Evolutionary conservation across 2,797 vertebrate species (phyloP).

Genomic region (Gymnodraco acuticeps): DNA sequence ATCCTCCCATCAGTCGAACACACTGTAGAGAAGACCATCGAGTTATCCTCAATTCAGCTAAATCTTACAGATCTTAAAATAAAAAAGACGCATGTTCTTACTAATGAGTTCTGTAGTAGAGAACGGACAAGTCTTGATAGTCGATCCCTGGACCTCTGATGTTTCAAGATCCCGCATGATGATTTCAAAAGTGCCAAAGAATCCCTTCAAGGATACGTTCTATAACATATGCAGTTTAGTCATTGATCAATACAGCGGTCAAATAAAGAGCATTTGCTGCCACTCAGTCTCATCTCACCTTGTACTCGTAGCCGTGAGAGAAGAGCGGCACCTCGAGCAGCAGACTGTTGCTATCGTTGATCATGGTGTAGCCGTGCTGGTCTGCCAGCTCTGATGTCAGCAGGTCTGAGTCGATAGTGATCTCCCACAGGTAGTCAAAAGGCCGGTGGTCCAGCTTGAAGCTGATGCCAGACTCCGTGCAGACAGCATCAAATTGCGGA

Average conservation of each 20-base stretch:
- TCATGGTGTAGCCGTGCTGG: slow-evolving; percentile 75
- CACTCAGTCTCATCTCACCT: slow-evolving; percentile 60
- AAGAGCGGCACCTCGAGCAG: slow-evolving; percentile 82
- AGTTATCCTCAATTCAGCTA: no score
- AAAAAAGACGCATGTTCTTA: no score
- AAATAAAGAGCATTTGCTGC: no score
- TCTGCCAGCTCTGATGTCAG: slow-evolving; percentile 73
- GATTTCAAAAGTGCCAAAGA: no score
- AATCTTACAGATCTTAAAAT: no score
- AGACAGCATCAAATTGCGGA: slow-evolving; percentile 58
- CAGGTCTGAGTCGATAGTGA: slow-evolving; percentile 69
- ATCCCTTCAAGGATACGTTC: no score
- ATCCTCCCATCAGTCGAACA: slow-evolving; percentile 84
- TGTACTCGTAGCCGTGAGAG: slow-evolving; percentile 80
- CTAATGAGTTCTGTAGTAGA: no score
- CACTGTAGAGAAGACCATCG: slow-evolving; percentile 55
- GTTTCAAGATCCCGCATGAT: no score
- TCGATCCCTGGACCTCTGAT: no score
- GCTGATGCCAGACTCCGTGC: slow-evolving; percentile 63
- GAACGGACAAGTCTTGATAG: no score
- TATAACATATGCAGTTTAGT: background rate
- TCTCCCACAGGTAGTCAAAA: slow-evolving; percentile 78
- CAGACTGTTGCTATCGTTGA: slow-evolving; percentile 74
- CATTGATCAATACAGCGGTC: no score
- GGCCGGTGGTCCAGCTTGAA: slow-evolving; percentile 64